Evolutionary conservation across 2,888 invertebrate genomes (phyloP).

Genomic region (Thalpophila matura): DNA sequence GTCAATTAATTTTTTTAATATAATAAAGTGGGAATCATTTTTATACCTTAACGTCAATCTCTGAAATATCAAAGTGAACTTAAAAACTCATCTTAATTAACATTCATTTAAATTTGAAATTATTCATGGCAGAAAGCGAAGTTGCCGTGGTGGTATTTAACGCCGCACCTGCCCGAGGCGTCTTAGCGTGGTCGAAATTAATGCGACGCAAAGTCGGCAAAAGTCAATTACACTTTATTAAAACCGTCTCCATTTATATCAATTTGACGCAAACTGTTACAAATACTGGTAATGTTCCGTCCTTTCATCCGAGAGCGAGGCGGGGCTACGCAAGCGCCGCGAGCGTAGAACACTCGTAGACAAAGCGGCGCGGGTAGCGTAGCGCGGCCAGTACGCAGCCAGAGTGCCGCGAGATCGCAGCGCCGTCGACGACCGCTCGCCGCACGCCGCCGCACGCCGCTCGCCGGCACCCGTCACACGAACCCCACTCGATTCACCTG

Average conservation of each 20-base stretch:
- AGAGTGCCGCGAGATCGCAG: conserved; percentile 69
- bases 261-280: conserved; percentile 91
- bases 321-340: conserved; percentile 89
- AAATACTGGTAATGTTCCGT: conserved; percentile 91
- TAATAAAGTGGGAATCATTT: conserved; percentile 60
- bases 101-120: conserved; percentile 88
- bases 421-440: conserved; percentile 74
- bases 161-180: conserved; percentile 88
- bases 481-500: conserved; percentile 79
- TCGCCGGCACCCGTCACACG: conserved; percentile 66
- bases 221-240: conserved; percentile 91
- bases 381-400: conserved; percentile 76
- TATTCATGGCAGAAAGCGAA: conserved; percentile 86
- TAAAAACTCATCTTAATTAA: conserved; percentile 87
- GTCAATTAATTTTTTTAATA: conserved; percentile 31
- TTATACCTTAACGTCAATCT: conserved; percentile 69
- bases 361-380: conserved; percentile 78
- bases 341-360: conserved; percentile 73
- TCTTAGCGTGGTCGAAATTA: conserved; percentile 90
- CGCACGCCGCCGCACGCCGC: conserved; percentile 68
- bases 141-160: conserved; percentile 86
- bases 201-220: conserved; percentile 90
- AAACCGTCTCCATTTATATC: conserved; percentile 91
- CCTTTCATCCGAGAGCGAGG: conserved; percentile 88
- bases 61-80: conserved; percentile 75